Percentiles rank a stretch among this genome's conserved stretches.
Conservation (phyloP, 2,797 vertebrate genomes). For the Phyllotis vaccarum region DNA sequence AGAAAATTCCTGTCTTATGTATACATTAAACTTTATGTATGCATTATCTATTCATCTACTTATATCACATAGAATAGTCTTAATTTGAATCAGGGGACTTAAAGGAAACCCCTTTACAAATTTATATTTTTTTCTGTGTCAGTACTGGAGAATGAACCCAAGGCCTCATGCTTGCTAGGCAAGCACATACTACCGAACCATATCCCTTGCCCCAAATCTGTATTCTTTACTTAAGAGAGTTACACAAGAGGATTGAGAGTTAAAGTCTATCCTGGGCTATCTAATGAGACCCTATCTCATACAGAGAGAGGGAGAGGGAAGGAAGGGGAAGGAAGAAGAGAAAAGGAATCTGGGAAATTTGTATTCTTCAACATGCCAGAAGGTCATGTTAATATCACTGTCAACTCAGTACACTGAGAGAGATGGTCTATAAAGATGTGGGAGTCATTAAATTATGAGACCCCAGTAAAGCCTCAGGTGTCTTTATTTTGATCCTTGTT, state of each 20-base stretch:
- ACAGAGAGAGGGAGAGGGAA: not conserved
- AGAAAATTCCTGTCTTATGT: not conserved
- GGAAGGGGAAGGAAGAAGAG: not conserved
- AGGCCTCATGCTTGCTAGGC: not conserved
- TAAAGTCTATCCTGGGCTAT: not conserved
- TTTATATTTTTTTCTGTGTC: not conserved
- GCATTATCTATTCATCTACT: slow-evolving; percentile 87
- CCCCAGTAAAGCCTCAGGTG: not conserved
- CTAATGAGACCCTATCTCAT: not conserved
- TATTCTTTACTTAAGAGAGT: not conserved
- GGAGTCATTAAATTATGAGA: not conserved
- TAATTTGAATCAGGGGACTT: not conserved
- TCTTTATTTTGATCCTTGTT: not conserved
- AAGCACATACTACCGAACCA: not conserved
- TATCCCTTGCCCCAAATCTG: not conserved
- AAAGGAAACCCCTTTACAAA: not conserved
- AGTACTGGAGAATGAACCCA: not conserved
- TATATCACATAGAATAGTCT: not conserved
- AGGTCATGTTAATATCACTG: not conserved
- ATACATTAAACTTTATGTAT: not conserved
- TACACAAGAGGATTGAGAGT: not conserved
- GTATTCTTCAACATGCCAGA: not conserved
- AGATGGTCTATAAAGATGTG: not conserved
- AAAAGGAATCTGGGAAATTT: not conserved
- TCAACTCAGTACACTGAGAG: accelerated